Evolutionary conservation across 1,140 invertebrate genomes (phyloP).

Genomic region (Reticulitermes speratus): DNA sequence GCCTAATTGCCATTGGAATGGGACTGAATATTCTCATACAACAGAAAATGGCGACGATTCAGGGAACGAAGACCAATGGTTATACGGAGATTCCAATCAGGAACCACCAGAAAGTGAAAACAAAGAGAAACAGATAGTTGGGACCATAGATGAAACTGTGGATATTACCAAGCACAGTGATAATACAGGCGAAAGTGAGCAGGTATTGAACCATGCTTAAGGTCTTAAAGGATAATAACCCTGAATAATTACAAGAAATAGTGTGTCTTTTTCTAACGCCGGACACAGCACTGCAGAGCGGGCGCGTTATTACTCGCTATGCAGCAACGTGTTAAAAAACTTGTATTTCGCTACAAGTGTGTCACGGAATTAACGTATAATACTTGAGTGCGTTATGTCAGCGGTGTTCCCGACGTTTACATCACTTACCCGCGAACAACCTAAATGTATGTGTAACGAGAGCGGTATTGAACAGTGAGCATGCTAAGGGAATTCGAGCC

Average conservation of each 20-base stretch:
- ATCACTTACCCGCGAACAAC: too few species aligned
- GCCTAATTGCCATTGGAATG: too few species aligned
- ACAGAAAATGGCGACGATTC: slow-evolving; percentile 57
- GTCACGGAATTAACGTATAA: too few species aligned
- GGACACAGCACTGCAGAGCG: not conserved
- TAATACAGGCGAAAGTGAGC: not conserved
- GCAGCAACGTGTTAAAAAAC: too few species aligned
- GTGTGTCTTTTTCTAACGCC: not conserved
- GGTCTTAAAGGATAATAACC: not conserved
- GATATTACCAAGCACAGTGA: slow-evolving; percentile 7
- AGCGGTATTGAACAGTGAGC: too few species aligned
- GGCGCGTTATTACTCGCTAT: not conserved
- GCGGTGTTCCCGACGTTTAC: too few species aligned
- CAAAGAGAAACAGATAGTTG: slow-evolving; percentile 36
- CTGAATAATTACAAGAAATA: not conserved
- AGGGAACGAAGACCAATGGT: slow-evolving; percentile 73
- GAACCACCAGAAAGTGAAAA: slow-evolving; percentile 43
- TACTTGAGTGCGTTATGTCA: too few species aligned
- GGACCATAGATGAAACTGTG: not conserved
- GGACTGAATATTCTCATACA: not conserved
- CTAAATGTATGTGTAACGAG: too few species aligned
- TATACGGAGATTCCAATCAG: slow-evolving; percentile 62
- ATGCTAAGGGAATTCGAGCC: too few species aligned
- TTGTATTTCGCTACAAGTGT: too few species aligned
- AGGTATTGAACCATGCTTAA: not conserved